phyloP scores from a whole-genome alignment of 2,797 vertebrate species.

The Petrocephalus schoutedeni region DNA sequence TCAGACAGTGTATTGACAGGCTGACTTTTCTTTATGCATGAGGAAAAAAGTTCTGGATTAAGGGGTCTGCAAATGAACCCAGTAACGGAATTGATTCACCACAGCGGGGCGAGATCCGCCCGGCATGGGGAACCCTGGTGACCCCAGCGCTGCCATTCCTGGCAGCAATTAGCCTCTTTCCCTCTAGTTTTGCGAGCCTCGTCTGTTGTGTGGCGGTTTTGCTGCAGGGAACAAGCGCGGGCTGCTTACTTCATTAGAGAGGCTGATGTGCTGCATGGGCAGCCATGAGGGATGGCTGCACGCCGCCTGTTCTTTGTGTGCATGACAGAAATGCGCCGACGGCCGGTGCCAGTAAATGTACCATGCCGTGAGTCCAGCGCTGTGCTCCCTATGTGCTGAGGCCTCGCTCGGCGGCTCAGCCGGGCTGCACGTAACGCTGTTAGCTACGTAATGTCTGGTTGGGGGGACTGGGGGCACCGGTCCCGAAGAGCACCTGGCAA shows the following conservation, averaged over 20 bases:
- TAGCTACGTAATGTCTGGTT: too few relatives aligned
- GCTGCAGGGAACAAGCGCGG: background rate
- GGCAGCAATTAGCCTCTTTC: background rate
- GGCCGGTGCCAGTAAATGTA: background rate
- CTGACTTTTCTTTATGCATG: background rate
- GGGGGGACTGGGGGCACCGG: too few relatives aligned
- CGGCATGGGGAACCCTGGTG: background rate
- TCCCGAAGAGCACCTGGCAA: too few relatives aligned
- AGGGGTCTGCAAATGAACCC: background rate
- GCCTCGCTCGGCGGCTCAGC: too few relatives aligned
- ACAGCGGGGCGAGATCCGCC: too few relatives aligned
- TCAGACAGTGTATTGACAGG: too few relatives aligned
- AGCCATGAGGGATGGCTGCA: background rate
- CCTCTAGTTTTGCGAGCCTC: background rate
- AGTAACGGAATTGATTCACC: background rate
- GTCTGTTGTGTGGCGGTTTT: background rate
- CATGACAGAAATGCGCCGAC: background rate
- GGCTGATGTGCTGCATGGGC: background rate
- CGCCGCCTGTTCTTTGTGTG: background rate
- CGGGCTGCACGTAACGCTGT: too few relatives aligned
- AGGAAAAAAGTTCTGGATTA: background rate
- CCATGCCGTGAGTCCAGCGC: background rate
- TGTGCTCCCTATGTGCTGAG: background rate
- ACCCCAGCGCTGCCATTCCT: background rate
- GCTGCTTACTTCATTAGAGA: background rate